Conservation (phyloP, 2,888 invertebrate species). For the Caenorhabditis sp. region DNA sequence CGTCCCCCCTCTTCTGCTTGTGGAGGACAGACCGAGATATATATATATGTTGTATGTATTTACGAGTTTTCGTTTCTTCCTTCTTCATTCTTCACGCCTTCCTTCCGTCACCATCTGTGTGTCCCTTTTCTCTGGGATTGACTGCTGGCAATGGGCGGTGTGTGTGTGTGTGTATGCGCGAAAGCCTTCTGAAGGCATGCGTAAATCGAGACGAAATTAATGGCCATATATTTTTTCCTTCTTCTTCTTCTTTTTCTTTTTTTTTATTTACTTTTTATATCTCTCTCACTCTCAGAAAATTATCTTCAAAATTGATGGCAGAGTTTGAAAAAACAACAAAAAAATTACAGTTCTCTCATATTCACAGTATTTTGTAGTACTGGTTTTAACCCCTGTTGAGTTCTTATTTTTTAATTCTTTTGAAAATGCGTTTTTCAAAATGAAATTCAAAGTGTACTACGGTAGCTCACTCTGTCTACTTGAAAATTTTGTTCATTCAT, state of each 20-base stretch:
- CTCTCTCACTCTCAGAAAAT: too few species aligned
- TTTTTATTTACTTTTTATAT: not conserved
- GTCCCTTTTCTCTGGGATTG: conserved; percentile 40
- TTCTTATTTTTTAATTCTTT: too few species aligned
- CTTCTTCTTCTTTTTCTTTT: not conserved
- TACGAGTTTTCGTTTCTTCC: conserved; percentile 32
- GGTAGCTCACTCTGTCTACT: conserved; percentile 16
- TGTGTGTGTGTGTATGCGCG: conserved; percentile 6
- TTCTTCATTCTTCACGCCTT: conserved; percentile 49
- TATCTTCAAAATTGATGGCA: too few species aligned
- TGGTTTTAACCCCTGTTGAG: too few species aligned
- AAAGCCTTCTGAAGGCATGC: conserved; percentile 1
- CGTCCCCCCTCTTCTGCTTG: too few species aligned
- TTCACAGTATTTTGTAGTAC: too few species aligned
- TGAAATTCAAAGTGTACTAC: conserved; percentile 25
- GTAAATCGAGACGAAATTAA: conserved; percentile 53
- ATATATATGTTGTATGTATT: conserved; percentile 49
- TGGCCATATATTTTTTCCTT: conserved; percentile 29
- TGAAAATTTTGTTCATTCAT: not conserved
- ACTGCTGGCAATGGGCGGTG: conserved; percentile 18
- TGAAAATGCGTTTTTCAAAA: too few species aligned
- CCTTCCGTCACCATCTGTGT: conserved; percentile 32
- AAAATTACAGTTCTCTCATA: too few species aligned
- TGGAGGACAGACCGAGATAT: conserved; percentile 27
- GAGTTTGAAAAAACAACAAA: too few species aligned